A percentile compares a stretch with the other conserved stretches of the same genome.
Conservation (phyloP, 1,140 invertebrate genomes). For the Asobara japonica region DNA sequence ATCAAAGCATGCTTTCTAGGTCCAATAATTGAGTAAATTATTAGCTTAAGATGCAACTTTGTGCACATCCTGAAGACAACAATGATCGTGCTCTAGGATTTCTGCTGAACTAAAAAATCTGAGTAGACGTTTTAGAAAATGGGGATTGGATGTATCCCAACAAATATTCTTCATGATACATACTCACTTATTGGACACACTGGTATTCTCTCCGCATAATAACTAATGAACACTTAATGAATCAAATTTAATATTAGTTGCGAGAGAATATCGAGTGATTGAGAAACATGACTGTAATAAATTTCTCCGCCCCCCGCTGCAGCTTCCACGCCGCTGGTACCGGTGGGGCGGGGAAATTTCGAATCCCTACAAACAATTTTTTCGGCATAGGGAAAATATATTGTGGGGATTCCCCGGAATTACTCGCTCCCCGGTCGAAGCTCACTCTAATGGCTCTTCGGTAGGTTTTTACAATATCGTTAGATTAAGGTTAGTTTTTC, state of each 20-base stretch:
- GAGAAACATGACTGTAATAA: not conserved
- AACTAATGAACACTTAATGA: not conserved
- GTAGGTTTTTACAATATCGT: not conserved
- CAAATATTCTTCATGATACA: not conserved
- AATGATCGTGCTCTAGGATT: no score
- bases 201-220: not conserved
- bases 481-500: no score
- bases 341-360: conserved; percentile 61
- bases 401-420: conserved; percentile 34
- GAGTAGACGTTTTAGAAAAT: no score
- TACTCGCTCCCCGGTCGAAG: conserved; percentile 61
- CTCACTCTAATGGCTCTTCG: conserved; percentile 23
- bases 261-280: conserved; percentile 1
- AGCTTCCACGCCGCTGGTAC: conserved; percentile 60
- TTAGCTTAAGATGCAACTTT: no score
- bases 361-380: conserved; percentile 41
- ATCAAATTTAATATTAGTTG: not conserved
- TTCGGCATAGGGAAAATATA: not conserved
- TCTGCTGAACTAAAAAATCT: no score
- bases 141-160: no score
- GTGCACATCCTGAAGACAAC: no score
- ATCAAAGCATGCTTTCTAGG: conserved; percentile 15
- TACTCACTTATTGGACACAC: not conserved
- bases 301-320: conserved; percentile 54
- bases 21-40: conserved; percentile 5